Evolutionary conservation across 2,113 vertebrate species (phyloP), one percentile per base, ranked within the genome.

Genomic region (Syngnathus typhle): DNA sequence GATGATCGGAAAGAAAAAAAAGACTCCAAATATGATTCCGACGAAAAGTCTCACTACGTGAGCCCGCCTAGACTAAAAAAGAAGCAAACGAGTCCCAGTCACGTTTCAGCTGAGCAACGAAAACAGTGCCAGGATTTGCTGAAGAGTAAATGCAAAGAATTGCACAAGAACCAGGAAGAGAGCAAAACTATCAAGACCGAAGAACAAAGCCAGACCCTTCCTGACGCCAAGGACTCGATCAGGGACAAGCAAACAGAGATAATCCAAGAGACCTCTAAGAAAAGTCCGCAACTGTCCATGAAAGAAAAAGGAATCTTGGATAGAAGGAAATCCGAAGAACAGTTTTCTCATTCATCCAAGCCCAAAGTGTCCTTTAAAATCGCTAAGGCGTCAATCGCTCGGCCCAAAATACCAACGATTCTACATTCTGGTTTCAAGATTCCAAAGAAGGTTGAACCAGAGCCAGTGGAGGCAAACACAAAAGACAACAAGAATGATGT

Each of bases 351-450:
- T 49, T 65, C 70, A 60, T 18, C 60, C 41, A 74, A 70, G 18
- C 54, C 38, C 7, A 21, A 65, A 54, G 60, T 16, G 49, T 64
- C 76, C 38, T 0, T 5, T 7, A 37, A 58, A 3, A 16, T 55
- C 65, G 27, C 32, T 5, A 41, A 66, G 37, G n/a, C 67, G 19
- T 39, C 61, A 56, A 59, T 56, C 21, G 1, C 15, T 41, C 52
- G 23, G 41, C 46, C 61, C 60, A 27, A 68, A 73, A 54, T 39
- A 44, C 56, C 43, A 43, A 13, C 73, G 27, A 4, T 7, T 21
- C 16, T 61, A 47, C 76, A 43, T 73, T 1, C 63, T 36, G 64
- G 15, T 19, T 89, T 89, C 71, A 91, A 77, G 61, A 90, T 91
- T 60, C 77, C 76, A 51, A 92, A 87, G 72, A 87, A 75, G 44